These are phyloP conservation scores for Cynoglossus semilaevis DNA, from an alignment of 2,113 vertebrate genomes.

Conservation along the genomic window DNA sequence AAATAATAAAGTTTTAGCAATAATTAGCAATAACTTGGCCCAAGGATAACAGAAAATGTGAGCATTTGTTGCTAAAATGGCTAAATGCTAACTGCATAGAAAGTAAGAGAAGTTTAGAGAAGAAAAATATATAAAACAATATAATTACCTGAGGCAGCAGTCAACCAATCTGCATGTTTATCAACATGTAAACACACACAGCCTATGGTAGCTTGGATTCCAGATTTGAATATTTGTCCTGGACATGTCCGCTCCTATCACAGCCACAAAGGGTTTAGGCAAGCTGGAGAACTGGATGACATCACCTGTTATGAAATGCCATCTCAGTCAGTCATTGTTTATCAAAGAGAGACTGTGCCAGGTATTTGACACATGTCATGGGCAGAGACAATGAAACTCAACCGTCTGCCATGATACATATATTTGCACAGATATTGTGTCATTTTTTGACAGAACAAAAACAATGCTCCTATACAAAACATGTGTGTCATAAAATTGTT, in stretches of 20 bases:
- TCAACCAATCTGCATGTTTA: constrained; percentile 56
- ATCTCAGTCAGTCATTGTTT: constrained; percentile 39
- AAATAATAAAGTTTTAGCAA: no score
- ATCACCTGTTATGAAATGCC: constrained; percentile 50
- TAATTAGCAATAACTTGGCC: no score
- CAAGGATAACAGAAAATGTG: no score
- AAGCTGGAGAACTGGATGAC: constrained; percentile 42
- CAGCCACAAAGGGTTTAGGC: constrained; percentile 7
- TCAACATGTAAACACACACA: constrained; percentile 32
- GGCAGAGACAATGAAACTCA: constrained; percentile 35
- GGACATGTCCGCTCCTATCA: constrained; percentile 58
- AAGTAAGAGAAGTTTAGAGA: no score
- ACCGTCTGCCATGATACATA: constrained; percentile 28
- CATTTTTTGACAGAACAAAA: constrained; percentile 29
- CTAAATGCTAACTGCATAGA: no score
- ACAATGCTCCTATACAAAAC: neutral
- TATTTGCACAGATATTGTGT: constrained; percentile 1
- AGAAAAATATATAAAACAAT: no score
- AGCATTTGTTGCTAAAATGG: no score
- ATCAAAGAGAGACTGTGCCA: constrained; percentile 22
- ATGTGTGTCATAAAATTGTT: constrained; percentile 1
- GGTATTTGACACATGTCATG: constrained; percentile 32
- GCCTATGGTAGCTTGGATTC: constrained; percentile 50
- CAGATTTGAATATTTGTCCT: constrained; percentile 46
- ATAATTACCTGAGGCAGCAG: constrained; percentile 32